Evolutionary conservation across 2,888 invertebrate genomes (phyloP).

Genomic region (Allacma fusca): DNA sequence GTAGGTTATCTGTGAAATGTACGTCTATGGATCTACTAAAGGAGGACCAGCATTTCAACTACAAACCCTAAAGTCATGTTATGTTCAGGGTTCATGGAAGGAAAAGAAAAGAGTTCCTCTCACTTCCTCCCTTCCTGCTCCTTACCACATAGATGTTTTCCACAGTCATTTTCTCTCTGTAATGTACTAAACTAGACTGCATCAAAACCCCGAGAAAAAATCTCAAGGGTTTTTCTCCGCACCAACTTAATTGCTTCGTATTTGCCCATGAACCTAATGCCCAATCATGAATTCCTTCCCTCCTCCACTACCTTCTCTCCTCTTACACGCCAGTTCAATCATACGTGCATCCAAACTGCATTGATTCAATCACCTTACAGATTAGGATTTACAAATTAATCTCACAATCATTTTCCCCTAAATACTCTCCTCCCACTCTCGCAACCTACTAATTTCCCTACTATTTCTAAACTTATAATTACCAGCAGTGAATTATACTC

Average conservation of each 20-base stretch:
- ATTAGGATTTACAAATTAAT: not conserved
- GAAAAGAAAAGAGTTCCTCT: constrained; percentile 18
- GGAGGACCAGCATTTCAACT: not conserved
- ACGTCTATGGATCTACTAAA: not conserved
- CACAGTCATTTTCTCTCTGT: not conserved
- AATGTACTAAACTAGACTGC: constrained; percentile 13
- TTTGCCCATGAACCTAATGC: constrained; percentile 45
- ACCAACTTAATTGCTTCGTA: constrained; percentile 46
- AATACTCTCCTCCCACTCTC: not conserved
- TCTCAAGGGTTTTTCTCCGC: constrained; percentile 46
- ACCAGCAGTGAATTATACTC: too few relatives aligned
- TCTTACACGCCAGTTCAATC: not conserved
- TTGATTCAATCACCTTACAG: constrained; percentile 12
- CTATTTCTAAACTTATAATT: too few relatives aligned
- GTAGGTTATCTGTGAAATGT: not conserved
- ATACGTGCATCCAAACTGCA: not conserved
- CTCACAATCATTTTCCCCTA: not conserved
- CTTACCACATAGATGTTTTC: not conserved
- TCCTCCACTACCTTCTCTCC: not conserved
- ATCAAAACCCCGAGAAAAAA: constrained; percentile 31
- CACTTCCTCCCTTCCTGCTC: constrained; percentile 21
- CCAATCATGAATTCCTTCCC: constrained; percentile 33
- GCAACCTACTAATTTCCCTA: too few relatives aligned
- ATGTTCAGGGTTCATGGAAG: not conserved
- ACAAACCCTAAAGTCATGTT: not conserved